These are phyloP conservation scores for Ptychoptera contaminata DNA, from an alignment of 2,888 invertebrate species.

Conservation along the genomic window DNA sequence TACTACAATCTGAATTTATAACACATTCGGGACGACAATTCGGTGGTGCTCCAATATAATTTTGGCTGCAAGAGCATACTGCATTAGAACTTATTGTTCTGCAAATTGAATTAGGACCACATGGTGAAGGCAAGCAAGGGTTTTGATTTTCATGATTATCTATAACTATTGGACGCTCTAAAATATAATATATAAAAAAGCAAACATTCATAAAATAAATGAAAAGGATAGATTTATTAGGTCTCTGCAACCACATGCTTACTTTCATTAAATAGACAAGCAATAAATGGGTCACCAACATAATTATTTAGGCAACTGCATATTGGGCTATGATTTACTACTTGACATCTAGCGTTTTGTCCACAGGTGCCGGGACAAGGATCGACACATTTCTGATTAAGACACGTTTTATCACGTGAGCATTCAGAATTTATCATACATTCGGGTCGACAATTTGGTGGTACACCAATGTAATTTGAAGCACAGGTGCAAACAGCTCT, in stretches of 20 bases:
- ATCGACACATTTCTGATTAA: slow-evolving; percentile 58
- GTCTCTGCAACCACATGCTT: slow-evolving; percentile 17
- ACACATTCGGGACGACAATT: slow-evolving; percentile 50
- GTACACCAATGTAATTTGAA: slow-evolving; percentile 49
- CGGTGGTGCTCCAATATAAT: slow-evolving; percentile 44
- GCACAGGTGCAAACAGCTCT: slow-evolving; percentile 62
- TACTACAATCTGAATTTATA: slow-evolving; percentile 36
- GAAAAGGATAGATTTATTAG: neutral
- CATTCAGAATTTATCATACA: slow-evolving; percentile 64
- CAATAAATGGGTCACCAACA: slow-evolving; percentile 60
- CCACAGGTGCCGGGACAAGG: slow-evolving; percentile 65
- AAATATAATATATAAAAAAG: slow-evolving; percentile 7
- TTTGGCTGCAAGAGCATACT: slow-evolving; percentile 41
- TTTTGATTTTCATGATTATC: slow-evolving; percentile 23
- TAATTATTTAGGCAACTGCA: slow-evolving; percentile 51
- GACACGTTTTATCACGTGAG: slow-evolving; percentile 51
- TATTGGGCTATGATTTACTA: slow-evolving; percentile 61
- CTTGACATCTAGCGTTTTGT: slow-evolving; percentile 50
- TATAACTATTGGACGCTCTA: slow-evolving; percentile 13
- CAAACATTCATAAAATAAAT: slow-evolving; percentile 1
- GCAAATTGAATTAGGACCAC: slow-evolving; percentile 47
- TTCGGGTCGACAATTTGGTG: slow-evolving; percentile 61
- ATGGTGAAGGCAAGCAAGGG: slow-evolving; percentile 46
- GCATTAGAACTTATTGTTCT: slow-evolving; percentile 34
- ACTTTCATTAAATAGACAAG: slow-evolving; percentile 38